Conservation (phyloP, 2,113 vertebrate genomes). For the Saguinus imperator region DNA sequence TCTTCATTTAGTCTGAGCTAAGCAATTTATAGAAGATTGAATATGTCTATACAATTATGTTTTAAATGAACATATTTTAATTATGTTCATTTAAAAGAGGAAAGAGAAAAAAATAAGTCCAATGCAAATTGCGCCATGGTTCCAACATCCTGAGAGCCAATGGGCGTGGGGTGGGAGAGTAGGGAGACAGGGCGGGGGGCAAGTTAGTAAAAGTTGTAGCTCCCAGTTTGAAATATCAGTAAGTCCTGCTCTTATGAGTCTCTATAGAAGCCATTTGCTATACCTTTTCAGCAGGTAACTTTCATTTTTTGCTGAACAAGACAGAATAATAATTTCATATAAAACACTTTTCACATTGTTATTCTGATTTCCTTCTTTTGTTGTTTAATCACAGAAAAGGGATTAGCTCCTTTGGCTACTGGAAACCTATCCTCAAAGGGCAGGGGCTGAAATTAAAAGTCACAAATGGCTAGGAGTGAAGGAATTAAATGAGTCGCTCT, state of each 20-base stretch:
- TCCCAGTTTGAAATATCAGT: conserved; percentile 74
- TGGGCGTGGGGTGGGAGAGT: too few species aligned
- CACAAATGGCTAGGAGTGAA: conserved; percentile 74
- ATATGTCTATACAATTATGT: neutral
- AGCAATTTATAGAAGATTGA: conserved; percentile 53
- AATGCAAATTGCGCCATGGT: conserved; percentile 55
- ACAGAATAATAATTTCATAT: conserved; percentile 81
- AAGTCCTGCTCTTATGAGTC: conserved; percentile 72
- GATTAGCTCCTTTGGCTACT: conserved; percentile 81
- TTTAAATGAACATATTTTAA: neutral
- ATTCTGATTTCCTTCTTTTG: conserved; percentile 80
- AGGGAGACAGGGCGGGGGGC: fast-evolving
- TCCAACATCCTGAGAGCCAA: conserved; percentile 34
- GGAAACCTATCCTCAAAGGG: conserved; percentile 65
- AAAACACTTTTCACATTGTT: conserved; percentile 78
- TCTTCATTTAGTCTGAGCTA: conserved; percentile 56
- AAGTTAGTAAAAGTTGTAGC: conserved; percentile 65
- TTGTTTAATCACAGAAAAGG: conserved; percentile 81
- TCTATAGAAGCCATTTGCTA: conserved; percentile 80
- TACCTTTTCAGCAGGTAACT: conserved; percentile 79
- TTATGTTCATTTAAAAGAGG: conserved; percentile 23
- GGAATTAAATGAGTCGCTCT: conserved; percentile 77
- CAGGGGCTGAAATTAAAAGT: conserved; percentile 83
- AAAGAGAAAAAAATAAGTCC: conserved; percentile 61
- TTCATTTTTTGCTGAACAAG: conserved; percentile 83